Conservation (phyloP, 2,888 invertebrate species). For the Calameuta pallipes region DNA sequence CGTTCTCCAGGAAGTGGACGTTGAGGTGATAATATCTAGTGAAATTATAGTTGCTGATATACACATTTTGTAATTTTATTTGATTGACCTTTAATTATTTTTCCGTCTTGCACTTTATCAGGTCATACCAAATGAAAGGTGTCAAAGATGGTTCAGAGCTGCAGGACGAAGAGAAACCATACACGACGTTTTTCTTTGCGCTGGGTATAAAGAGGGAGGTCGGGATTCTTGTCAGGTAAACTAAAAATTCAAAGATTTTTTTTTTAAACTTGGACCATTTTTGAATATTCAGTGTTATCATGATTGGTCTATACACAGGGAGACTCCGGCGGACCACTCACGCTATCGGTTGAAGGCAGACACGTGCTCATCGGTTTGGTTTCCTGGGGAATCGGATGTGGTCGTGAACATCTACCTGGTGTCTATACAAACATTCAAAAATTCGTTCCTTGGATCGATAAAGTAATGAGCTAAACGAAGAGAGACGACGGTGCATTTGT, state of each 20-base stretch:
- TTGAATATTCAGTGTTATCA: no score
- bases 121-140: constrained; percentile 88
- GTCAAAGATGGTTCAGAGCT: constrained; percentile 92
- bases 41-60: not conserved
- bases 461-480: constrained; percentile 75
- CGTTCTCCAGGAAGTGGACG: constrained; percentile 85
- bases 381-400: constrained; percentile 93
- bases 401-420: constrained; percentile 88
- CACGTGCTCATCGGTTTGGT: constrained; percentile 89
- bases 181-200: constrained; percentile 92
- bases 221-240: constrained; percentile 72
- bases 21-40: constrained; percentile 69
- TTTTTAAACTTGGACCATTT: not conserved
- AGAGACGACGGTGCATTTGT: not conserved
- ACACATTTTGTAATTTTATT: not conserved
- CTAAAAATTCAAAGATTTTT: not conserved
- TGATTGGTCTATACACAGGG: constrained; percentile 58
- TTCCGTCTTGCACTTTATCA: constrained; percentile 31
- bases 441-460: constrained; percentile 92
- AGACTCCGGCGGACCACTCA: constrained; percentile 88
- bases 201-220: constrained; percentile 90
- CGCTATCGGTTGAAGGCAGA: constrained; percentile 84
- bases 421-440: constrained; percentile 94
- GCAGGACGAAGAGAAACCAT: constrained; percentile 92
- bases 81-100: not conserved